A percentile compares a stretch with the other conserved stretches of the same genome.
Evolutionary conservation across 2,797 vertebrate genomes (phyloP).

Genomic region (Myiotriccus ornatus): DNA sequence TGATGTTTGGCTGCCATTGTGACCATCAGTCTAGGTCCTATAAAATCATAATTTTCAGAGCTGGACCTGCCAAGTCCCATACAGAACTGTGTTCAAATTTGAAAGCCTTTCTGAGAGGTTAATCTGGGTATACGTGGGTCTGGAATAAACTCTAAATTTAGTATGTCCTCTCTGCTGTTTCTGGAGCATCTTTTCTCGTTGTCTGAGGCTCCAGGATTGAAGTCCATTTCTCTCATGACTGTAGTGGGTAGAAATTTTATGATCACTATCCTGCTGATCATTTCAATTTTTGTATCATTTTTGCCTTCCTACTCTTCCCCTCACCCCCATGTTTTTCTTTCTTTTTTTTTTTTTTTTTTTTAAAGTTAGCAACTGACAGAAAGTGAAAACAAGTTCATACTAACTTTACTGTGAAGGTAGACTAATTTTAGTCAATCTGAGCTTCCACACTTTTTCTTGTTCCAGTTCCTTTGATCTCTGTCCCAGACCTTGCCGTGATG

Average conservation of each 20-base stretch:
- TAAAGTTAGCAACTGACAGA: not conserved
- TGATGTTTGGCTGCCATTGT: not conserved
- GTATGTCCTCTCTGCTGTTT: not conserved
- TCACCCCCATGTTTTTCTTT: not conserved
- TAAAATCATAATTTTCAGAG: not conserved
- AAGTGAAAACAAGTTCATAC: not conserved
- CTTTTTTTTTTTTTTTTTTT: not conserved
- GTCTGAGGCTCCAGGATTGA: not conserved
- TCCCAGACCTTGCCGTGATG: not conserved
- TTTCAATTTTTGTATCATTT: not conserved
- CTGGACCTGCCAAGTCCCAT: not conserved
- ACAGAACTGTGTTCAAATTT: not conserved
- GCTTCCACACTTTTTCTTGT: not conserved
- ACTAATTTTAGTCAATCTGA: not conserved
- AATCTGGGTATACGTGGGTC: not conserved
- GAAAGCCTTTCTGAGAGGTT: not conserved
- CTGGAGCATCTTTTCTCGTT: not conserved
- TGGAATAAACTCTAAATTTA: conserved; percentile 6
- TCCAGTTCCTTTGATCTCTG: not conserved
- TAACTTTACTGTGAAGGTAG: not conserved
- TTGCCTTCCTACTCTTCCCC: not conserved
- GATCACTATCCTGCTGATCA: not conserved
- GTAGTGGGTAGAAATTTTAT: not conserved
- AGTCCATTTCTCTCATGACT: not conserved
- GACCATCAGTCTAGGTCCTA: not conserved